Evolutionary conservation across 1,140 invertebrate genomes (phyloP).

Genomic region (Alviniconcha marisindica): DNA sequence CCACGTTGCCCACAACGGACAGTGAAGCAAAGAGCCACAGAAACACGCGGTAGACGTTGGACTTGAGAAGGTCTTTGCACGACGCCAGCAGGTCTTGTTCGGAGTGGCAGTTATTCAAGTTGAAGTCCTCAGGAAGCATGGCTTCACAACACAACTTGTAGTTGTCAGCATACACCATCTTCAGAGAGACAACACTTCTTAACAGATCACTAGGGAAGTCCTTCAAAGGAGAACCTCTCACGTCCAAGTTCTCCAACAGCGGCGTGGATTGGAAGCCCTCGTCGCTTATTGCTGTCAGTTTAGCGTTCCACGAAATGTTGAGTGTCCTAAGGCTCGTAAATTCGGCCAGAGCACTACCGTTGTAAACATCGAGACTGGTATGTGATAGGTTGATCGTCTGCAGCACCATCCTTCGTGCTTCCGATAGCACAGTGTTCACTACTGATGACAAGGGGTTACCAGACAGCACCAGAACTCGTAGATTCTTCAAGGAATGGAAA

Average conservation of each 20-base stretch:
- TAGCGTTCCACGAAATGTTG: background rate
- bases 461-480: background rate
- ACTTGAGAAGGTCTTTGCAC: slow-evolving; percentile 43
- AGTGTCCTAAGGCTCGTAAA: background rate
- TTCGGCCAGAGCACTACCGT: background rate
- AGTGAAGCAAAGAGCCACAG: slow-evolving; percentile 43
- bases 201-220: slow-evolving; percentile 30
- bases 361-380: background rate
- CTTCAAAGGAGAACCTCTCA: slow-evolving; percentile 13
- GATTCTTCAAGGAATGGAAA: background rate
- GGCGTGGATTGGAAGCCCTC: background rate
- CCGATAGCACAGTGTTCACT: too few relatives aligned
- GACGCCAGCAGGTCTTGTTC: slow-evolving; percentile 46
- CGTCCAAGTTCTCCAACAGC: background rate
- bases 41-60: background rate
- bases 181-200: background rate
- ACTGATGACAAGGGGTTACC: background rate
- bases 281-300: too few relatives aligned
- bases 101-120: slow-evolving; percentile 30
- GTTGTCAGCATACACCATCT: slow-evolving; percentile 34
- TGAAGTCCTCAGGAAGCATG: slow-evolving; percentile 25
- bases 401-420: too few relatives aligned
- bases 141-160: slow-evolving; percentile 51
- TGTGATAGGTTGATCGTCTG: background rate
- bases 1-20: slow-evolving; percentile 49